Conservation (phyloP, 2,113 vertebrate genomes). For the Platycercus adscitus region DNA sequence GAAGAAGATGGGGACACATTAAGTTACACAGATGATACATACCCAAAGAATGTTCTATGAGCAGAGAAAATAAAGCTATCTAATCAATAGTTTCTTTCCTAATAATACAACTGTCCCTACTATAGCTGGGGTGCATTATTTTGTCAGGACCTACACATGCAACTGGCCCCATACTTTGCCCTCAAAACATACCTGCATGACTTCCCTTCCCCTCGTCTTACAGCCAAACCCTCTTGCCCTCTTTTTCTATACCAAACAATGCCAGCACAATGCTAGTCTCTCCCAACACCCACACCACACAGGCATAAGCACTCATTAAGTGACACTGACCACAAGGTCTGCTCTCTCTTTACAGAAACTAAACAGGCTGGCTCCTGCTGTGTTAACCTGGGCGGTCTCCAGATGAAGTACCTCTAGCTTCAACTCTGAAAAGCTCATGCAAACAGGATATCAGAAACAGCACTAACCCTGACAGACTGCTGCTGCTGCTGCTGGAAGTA, state of each 20-base stretch:
- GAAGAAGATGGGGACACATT: neutral
- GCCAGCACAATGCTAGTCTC: neutral
- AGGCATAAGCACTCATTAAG: neutral
- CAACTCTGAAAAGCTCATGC: neutral
- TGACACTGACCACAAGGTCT: neutral
- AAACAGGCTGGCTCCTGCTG: neutral
- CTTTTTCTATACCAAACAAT: neutral
- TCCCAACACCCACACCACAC: neutral
- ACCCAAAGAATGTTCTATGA: neutral
- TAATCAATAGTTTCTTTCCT: neutral
- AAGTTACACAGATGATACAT: neutral
- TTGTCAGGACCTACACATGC: neutral
- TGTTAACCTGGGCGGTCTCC: neutral
- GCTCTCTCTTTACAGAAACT: neutral
- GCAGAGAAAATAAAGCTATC: neutral
- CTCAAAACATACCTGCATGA: neutral
- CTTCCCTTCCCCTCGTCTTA: neutral
- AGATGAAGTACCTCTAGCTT: neutral
- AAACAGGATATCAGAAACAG: neutral
- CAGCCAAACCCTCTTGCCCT: neutral
- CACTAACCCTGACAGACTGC: conserved; percentile 50
- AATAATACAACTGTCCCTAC: neutral
- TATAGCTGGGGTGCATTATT: neutral
- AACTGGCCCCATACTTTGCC: neutral
- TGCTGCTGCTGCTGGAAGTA: conserved; percentile 36